Base-by-base conservation (phyloP, 2,888 invertebrate genomes). In the Euspilapteryx auroguttella region DNA sequence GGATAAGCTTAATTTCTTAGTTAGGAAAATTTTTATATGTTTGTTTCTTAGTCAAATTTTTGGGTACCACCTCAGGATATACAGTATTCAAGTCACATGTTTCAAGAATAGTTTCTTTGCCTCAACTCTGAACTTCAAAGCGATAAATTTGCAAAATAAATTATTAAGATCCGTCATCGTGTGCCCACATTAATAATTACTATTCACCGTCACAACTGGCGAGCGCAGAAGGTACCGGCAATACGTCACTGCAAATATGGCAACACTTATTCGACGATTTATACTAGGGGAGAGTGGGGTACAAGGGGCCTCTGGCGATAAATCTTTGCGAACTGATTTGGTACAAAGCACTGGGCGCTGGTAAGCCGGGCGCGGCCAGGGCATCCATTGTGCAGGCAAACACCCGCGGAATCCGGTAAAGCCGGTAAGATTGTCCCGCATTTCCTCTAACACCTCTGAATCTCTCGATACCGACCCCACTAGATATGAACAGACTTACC, bases 221-320 rank as follows among this genome's bases (percentile, higher is more conserved):
- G 47, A 51, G 39, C 66, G 66, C 64, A 59, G 65, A 68, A 65
- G 55, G 49, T 49, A 6, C 54, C 39, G 65, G 66, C 63, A 57
- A 66, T 54, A 68, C 65, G 68, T 71, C 73, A 69, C 66, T 56
- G 65, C 71, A 73, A 75, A 73, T 73, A 73, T 73, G 69, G 68
- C 59, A 68, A 71, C 69, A 73, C 69, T 73, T 69, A 68, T 69
- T 71, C 55, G 50, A 57, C 61, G 55, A 75, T 73, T 73, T 71
- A 8, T 8, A 5, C 17, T 49, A 40, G 55, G 49, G 61, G 61
- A 54, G 52, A 55, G 51, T 54, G 64, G 68, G 66, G 63, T 52
- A 55, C 56, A 46, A 55, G 63, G 59, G 64, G 58, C 57, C 56
- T 41, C 54, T 33, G 44, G 64, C 50, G 59, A 75, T 75, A 75